A percentile compares a stretch with the other conserved stretches of the same genome.
These are phyloP conservation scores for Allobates femoralis DNA, from an alignment of 2,797 vertebrate species.

Conservation along the genomic window DNA sequence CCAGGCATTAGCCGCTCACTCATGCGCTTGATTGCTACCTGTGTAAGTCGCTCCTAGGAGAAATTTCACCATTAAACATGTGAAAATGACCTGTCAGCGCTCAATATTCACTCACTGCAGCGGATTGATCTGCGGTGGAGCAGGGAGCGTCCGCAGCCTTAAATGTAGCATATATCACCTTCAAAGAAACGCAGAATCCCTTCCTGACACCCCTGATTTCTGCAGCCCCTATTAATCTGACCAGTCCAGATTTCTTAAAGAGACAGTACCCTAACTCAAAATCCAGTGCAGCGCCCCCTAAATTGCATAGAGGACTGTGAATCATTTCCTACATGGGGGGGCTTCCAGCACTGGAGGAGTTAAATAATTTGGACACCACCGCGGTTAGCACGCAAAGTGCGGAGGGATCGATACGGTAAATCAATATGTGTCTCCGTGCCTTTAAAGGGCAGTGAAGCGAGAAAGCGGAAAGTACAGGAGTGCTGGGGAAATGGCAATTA, in stretches of 20 bases:
- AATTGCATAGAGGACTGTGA: neutral
- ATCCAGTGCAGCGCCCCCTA: neutral
- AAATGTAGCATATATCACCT: neutral
- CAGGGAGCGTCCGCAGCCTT: neutral
- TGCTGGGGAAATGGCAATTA: neutral
- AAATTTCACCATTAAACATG: neutral
- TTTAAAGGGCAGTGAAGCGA: neutral
- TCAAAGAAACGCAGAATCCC: neutral
- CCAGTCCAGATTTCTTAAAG: neutral
- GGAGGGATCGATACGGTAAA: slow-evolving; percentile 14
- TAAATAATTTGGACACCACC: neutral
- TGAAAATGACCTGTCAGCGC: neutral
- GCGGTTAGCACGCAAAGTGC: slow-evolving; percentile 7
- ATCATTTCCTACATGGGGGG: neutral
- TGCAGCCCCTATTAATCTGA: neutral
- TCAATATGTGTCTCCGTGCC: slow-evolving; percentile 13
- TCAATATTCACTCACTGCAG: slow-evolving; percentile 10
- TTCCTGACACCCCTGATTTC: neutral
- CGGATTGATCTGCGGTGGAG: neutral
- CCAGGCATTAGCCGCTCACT: slow-evolving; percentile 3
- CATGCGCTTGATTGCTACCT: neutral
- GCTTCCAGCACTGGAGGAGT: neutral
- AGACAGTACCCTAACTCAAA: neutral
- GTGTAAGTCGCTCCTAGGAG: neutral
- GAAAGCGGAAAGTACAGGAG: neutral